Conservation (phyloP, 2,888 invertebrate genomes). For the Trachelus troglodyta region DNA sequence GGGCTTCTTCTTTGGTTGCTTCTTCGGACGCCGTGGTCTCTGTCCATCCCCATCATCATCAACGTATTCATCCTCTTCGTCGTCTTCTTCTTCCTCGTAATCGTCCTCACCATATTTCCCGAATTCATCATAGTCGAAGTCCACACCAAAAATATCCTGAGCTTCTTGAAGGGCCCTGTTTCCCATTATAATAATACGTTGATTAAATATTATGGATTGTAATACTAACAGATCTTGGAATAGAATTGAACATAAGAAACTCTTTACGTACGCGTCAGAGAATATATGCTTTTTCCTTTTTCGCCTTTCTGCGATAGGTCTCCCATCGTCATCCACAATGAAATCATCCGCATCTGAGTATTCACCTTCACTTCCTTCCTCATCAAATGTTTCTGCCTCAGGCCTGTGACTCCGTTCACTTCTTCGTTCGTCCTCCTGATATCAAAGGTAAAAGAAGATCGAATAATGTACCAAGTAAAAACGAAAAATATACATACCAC, state of each 20-base stretch:
- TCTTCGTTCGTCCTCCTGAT: conserved; percentile 81
- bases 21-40: conserved; percentile 77
- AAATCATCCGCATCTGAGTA: conserved; percentile 94
- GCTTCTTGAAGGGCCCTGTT: conserved; percentile 92
- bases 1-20: conserved; percentile 79
- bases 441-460: conserved; percentile 10
- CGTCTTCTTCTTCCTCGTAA: conserved; percentile 86
- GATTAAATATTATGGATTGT: conserved; percentile 7
- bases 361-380: conserved; percentile 82
- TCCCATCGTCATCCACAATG: conserved; percentile 96
- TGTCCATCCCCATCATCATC: conserved; percentile 75
- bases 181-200: conserved; percentile 36
- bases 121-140: conserved; percentile 95
- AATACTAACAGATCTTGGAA: not conserved
- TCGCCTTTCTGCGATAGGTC: conserved; percentile 85
- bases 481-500: conserved; percentile 36
- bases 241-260: conserved; percentile 7
- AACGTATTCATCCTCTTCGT: conserved; percentile 83
- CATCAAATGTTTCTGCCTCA: conserved; percentile 76
- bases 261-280: conserved; percentile 80
- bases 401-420: conserved; percentile 78
- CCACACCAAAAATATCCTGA: conserved; percentile 99
- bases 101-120: conserved; percentile 89
- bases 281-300: conserved; percentile 85
- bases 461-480: conserved; percentile 11